Evolutionary conservation across 2,888 invertebrate genomes (phyloP), one percentile per base, ranked within the genome.

Genomic region (Thyatira batis): DNA sequence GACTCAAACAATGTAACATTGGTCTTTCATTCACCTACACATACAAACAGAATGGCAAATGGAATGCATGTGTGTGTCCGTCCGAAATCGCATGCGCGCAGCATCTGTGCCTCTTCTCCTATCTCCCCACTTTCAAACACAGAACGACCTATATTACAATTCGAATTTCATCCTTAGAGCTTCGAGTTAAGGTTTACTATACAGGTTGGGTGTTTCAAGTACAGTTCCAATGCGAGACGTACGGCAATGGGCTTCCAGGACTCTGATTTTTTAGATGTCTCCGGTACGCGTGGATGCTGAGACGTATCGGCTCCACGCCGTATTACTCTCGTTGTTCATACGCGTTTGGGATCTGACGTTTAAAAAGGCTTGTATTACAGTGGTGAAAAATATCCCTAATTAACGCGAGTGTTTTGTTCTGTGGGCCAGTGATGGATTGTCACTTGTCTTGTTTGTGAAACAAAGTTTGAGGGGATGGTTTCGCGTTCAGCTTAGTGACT

Each of bases 191-290:
- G 58, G 77, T 72, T 67, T 20, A 50, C 56, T 63, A 57, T 73
- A 20, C 45, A 49, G 53, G 0, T 0, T 39, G 0, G 3, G 13
- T 45, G 27, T 28, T 21, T 55, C 49, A 55, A 70, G 69, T 61
- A 70, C 69, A 78, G 71, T 80, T 80, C 72, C 68, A 76, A 79
- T 74, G 74, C 78, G 80, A 80, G 83, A 80, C 81, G 76, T 76
- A 80, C 77, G 80, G 87, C 84, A 84, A 84, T 84, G 87, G 85
- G 88, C 85, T 87, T 84, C 79, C 85, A 87, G 90, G 87, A 90
- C 76, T 84, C 80, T 72, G 77, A 83, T 87, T 89, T 89, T 90
- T 90, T 87, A 91, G 91, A 91, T 88, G 87, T 84, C 77, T 80
- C 78, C 77, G 73, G 79, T 72, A 72, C 84, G 85, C 67, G 77